Evolutionary conservation across 2,797 vertebrate genomes (phyloP).

Genomic region (Hydrocynus forskahlii): DNA sequence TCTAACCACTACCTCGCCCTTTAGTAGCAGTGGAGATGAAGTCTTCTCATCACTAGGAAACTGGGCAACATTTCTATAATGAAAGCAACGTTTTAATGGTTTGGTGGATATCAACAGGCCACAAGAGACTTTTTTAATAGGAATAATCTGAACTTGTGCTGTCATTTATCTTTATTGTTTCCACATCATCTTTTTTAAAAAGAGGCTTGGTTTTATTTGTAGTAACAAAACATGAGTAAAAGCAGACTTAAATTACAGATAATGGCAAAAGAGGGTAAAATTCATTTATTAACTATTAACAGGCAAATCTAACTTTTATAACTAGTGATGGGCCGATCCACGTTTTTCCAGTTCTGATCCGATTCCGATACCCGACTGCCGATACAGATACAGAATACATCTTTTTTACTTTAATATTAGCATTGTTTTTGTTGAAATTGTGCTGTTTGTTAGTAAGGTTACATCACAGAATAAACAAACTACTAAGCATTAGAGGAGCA

Average conservation of each 20-base stretch:
- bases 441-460: too few species aligned
- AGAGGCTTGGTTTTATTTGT: neutral
- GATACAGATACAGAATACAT: too few species aligned
- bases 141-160: neutral
- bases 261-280: neutral
- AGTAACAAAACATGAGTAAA: slow-evolving; percentile 18
- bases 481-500: too few species aligned
- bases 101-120: neutral
- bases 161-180: slow-evolving; percentile 14
- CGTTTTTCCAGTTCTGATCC: too few species aligned
- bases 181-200: neutral
- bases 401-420: too few species aligned
- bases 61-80: neutral
- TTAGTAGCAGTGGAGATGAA: slow-evolving; percentile 8
- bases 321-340: too few species aligned
- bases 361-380: too few species aligned
- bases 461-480: too few species aligned
- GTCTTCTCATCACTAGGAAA: neutral
- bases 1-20: slow-evolving; percentile 47
- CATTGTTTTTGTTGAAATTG: too few species aligned
- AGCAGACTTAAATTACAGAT: slow-evolving; percentile 14
- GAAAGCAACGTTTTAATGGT: neutral
- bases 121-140: neutral
- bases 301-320: too few species aligned
- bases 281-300: too few species aligned